phyloP scores from a whole-genome alignment of 35 echinoderm and acorn worm genomes.

The Heliocidaris erythrogramma region DNA sequence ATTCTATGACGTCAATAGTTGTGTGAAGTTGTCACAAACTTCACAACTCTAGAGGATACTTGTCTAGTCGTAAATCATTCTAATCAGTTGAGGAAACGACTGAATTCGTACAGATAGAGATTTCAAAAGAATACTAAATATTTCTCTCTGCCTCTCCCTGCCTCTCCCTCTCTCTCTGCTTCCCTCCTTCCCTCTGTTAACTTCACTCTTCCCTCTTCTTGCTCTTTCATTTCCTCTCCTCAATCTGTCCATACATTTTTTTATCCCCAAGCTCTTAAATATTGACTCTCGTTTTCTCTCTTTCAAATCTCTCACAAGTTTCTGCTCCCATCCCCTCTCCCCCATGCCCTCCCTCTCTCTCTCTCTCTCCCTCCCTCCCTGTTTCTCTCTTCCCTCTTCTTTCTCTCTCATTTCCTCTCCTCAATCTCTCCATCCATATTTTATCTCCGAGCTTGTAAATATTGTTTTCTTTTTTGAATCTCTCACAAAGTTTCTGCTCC shows the following conservation, averaged over 20 bases:
- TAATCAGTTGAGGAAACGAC: not conserved
- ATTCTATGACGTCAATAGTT: not conserved
- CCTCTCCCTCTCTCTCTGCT: not conserved
- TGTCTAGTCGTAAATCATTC: not conserved
- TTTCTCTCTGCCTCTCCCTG: not conserved
- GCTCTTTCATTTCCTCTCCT: not conserved
- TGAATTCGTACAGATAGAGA: not conserved
- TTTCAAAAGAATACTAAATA: not conserved
- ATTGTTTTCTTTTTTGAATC: not conserved
- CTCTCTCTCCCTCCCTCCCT: no score
- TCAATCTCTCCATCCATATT: no score
- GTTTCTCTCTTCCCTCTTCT: no score
- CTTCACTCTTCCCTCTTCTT: not conserved
- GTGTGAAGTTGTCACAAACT: not conserved
- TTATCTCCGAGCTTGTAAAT: no score
- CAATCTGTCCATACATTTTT: not conserved
- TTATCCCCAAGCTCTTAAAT: not conserved
- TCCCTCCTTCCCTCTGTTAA: not conserved
- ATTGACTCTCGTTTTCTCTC: not conserved
- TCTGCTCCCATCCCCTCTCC: not conserved
- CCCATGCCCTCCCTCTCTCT: no score
- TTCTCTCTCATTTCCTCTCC: no score
- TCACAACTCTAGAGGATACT: not conserved
- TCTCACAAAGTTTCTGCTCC: not conserved
- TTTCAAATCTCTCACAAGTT: not conserved